Base-by-base conservation (phyloP, 2,888 invertebrate genomes). In the Argyresthia albistria region DNA sequence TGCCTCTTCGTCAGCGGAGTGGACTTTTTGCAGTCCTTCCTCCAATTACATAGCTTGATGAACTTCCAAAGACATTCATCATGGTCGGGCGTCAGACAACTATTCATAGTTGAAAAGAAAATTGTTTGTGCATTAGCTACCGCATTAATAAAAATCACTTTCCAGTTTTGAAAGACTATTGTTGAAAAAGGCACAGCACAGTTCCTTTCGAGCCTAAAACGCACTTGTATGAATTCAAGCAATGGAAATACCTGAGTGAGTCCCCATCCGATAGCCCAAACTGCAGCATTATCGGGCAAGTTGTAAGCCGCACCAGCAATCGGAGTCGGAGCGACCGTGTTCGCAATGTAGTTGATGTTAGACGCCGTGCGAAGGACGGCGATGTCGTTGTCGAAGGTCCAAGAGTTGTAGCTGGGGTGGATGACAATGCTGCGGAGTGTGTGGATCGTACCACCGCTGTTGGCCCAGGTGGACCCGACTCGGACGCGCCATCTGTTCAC, bases 241-340 rank as follows among this genome's bases (percentile, higher is more conserved):
- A 25, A 25, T 25, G 25, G 25, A 25, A 25, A 25, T 57, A 77
- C 75, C 16, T 59, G 58, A 45, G 61, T 70, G 0, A 55, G 53
- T n/a, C 84, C 82, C 83, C 82, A 87, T 56, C 88, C 88, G 42
- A 71, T 66, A 12, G 81, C 75, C 64, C 75, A 70, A 1, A 79
- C 75, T 4, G 59, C 58, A 43, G 66, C 65, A 53, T 76, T 69
- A 25, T 69, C 73, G 3, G 57, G 64, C 6, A 76, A 58, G 46
- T 67, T 63, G 54, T 69, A 69, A 43, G 62, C 67, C 8, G 69
- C 35, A 0, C 73, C 65, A 25, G 70, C 67, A 15, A 84, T 69
- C 3, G 45, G 36, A 6, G 46, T 67, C 0, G 70, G 51, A 0
- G 57, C 60, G 0, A 72, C 46, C 2, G 14, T 14, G 46, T 37